Base-by-base conservation (phyloP, 2,797 vertebrate genomes). In the Poliocrania exsul region DNA sequence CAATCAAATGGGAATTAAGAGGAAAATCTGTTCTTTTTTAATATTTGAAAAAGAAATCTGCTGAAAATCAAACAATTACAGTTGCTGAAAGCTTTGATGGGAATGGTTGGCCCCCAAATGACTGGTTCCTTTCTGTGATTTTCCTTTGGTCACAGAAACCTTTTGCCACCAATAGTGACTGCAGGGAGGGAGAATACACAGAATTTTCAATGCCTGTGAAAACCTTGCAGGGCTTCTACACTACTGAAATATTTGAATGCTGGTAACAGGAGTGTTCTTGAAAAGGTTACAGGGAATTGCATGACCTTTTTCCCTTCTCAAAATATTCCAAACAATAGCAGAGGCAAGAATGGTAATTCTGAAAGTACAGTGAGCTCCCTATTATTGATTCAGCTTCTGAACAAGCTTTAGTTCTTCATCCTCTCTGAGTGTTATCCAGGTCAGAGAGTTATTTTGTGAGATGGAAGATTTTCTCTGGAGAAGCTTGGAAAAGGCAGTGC, bases 21-120 rank as follows among this genome's bases (percentile, higher is more conserved):
- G 69, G 71, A 87, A 93, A 95, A 89, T 91, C 81, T 95, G 88
- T 80, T 94, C 83, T 37, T 88, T 66, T 86, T 84, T 85, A 94
- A 40, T 77, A 49, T 61, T 81, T 92, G 73, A 74, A 65, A 86
- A 78, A 81, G 85, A 85, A 80, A 89, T 83, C 84, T 93, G 86
- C 61, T 85, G 38, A 51, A 95, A 92, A 92, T 89, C 49, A 92
- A 93, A 80, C 74, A 65, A 31, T 64, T 46, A 4, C 15, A 13
- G 13, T 86, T 85, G 88, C 90, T 1, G 0, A 44, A 91, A 79
- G 84, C 81, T n/a, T 26, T 74, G 81, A 38, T 60, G 77, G 44
- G 40, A 35, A 20, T 29, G 35, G 25, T 46, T 73, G 44, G 71
- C 60, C 83, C 33, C 16, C 21, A 54, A 78, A 53, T 0, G 0